These are phyloP conservation scores for Propsilocerus akamusi DNA, from an alignment of 1,140 invertebrate species.

Conservation along the genomic window DNA sequence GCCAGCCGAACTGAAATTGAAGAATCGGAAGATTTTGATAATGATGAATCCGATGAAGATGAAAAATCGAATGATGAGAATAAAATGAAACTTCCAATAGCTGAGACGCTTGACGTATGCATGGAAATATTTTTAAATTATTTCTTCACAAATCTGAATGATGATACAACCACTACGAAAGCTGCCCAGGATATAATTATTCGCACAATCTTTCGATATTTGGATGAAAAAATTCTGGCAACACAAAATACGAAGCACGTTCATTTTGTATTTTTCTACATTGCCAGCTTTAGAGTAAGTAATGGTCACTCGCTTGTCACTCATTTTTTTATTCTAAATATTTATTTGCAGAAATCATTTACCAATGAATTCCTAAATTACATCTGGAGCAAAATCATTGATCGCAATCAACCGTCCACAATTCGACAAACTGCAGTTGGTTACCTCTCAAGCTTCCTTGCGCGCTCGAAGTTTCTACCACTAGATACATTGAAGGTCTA, in stretches of 20 bases:
- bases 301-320: no score
- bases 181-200: not conserved
- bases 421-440: constrained; percentile 46
- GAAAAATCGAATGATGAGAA: constrained; percentile 15
- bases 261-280: constrained; percentile 38
- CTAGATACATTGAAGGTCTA: constrained; percentile 45
- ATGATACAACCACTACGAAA: not conserved
- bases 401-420: constrained; percentile 40
- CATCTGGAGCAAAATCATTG: constrained; percentile 55
- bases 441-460: constrained; percentile 58
- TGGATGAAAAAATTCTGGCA: constrained; percentile 52
- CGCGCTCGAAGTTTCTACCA: constrained; percentile 44
- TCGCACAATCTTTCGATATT: constrained; percentile 16
- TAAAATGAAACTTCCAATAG: constrained; percentile 23
- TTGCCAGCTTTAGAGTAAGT: not conserved
- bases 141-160: constrained; percentile 20
- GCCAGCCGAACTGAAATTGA: constrained; percentile 33
- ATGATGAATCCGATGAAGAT: constrained; percentile 21
- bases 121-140: constrained; percentile 40
- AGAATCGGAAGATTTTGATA: constrained; percentile 18
- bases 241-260: constrained; percentile 55
- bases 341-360: constrained; percentile 23
- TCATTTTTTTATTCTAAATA: not conserved
- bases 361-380: constrained; percentile 46
- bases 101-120: constrained; percentile 40